These are phyloP conservation scores for Psilanteris sp. DNA, from an alignment of 1,140 invertebrate species.

Conservation along the genomic window DNA sequence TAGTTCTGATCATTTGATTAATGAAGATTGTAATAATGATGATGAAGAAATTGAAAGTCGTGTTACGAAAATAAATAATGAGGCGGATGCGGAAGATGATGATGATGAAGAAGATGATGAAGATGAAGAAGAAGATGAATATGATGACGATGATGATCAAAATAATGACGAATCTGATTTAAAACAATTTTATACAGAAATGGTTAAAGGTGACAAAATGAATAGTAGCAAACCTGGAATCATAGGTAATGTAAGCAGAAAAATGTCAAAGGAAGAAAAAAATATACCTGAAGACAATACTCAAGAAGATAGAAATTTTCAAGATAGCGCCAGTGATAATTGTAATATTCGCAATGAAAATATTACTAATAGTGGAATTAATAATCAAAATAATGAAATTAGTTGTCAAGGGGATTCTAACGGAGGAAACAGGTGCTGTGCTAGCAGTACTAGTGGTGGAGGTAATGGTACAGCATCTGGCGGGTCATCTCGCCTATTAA, in stretches of 20 bases:
- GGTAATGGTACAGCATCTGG: conserved; percentile 66
- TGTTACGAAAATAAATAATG: conserved; percentile 70
- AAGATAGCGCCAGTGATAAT: conserved; percentile 6
- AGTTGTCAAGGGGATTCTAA: conserved; percentile 46
- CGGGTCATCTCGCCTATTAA: conserved; percentile 77
- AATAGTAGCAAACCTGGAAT: conserved; percentile 60
- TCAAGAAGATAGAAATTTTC: conserved; percentile 20
- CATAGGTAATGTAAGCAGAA: conserved; percentile 40
- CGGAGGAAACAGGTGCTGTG: conserved; percentile 61
- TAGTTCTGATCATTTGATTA: conserved; percentile 70
- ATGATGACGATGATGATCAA: conserved; percentile 73
- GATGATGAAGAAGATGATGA: conserved; percentile 79
- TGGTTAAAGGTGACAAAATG: conserved; percentile 80
- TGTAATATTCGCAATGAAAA: conserved; percentile 26
- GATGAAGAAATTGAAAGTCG: conserved; percentile 66
- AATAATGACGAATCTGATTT: conserved; percentile 75
- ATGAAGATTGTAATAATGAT: conserved; percentile 69
- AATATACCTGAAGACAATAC: conserved; percentile 19
- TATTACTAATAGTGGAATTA: conserved; percentile 25
- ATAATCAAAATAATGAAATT: conserved; percentile 42
- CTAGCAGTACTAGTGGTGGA: conserved; percentile 70
- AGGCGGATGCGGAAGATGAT: conserved; percentile 76
- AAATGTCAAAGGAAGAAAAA: conserved; percentile 65
- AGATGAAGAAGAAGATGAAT: conserved; percentile 74
- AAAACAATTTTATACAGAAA: conserved; percentile 81